phyloP scores from a whole-genome alignment of 2,888 invertebrate genomes.

The Ashinkailepas kermadecensis region DNA sequence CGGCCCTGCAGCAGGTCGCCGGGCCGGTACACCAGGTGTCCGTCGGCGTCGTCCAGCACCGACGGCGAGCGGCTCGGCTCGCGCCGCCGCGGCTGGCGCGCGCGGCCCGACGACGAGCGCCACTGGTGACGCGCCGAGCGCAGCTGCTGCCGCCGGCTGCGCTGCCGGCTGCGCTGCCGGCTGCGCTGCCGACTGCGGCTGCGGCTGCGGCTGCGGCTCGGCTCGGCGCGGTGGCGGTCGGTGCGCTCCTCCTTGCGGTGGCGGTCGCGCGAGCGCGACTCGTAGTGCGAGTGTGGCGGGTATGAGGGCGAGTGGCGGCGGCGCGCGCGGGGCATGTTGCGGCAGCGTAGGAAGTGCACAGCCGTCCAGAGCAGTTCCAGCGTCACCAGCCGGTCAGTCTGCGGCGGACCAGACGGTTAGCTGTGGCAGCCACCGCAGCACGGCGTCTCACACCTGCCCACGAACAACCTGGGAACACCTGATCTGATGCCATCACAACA shows the following conservation, averaged over 20 bases:
- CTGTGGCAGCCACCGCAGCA: no score
- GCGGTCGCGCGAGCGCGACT: not conserved
- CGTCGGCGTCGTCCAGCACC: constrained; percentile 26
- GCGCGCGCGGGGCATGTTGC: constrained; percentile 16
- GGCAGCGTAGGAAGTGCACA: not conserved
- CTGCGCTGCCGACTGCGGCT: not conserved
- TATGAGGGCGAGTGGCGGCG: constrained; percentile 2
- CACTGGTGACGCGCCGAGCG: constrained; percentile 11
- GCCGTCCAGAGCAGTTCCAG: constrained; percentile 12
- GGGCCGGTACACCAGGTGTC: constrained; percentile 34
- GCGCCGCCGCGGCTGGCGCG: not conserved
- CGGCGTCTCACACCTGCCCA: no score
- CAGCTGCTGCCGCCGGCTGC: not conserved
- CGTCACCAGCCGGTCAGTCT: no score
- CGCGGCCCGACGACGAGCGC: not conserved
- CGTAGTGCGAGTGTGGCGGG: not conserved
- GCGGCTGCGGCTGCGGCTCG: not conserved
- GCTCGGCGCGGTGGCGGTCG: not conserved
- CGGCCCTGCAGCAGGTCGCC: constrained; percentile 26
- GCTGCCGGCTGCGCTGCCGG: not conserved
- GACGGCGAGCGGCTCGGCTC: constrained; percentile 16
- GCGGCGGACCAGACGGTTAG: no score
- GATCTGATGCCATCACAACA: no score
- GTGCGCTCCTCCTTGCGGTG: not conserved
- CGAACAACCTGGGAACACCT: no score